Percentiles rank a stretch among this genome's conserved stretches.
phyloP scores from a whole-genome alignment of 2,888 invertebrate genomes.

The Troides helena region DNA sequence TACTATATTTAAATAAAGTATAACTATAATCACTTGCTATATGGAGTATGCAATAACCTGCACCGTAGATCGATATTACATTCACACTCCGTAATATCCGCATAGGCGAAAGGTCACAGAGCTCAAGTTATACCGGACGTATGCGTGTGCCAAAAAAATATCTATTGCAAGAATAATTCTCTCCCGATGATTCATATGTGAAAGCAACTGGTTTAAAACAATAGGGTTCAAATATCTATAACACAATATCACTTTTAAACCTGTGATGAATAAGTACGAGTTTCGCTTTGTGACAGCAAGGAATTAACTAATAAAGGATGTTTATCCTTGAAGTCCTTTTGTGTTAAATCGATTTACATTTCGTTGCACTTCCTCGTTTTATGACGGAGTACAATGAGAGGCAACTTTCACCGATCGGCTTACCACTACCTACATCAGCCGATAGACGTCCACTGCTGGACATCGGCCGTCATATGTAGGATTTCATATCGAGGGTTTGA shows the following conservation, averaged over 20 bases:
- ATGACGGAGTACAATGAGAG: not conserved
- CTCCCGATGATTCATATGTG: conserved; percentile 28
- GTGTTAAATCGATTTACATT: conserved; percentile 15
- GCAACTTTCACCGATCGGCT: conserved; percentile 17
- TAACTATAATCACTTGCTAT: no score
- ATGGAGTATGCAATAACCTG: no score
- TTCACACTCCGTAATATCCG: not conserved
- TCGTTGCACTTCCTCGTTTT: conserved; percentile 10
- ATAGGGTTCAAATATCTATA: conserved; percentile 13
- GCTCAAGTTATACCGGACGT: conserved; percentile 13
- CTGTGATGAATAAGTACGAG: not conserved
- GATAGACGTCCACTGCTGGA: no score
- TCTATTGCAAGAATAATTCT: conserved; percentile 7
- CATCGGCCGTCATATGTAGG: no score
- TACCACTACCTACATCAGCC: no score
- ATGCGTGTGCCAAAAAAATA: conserved; percentile 1
- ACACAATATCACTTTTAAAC: not conserved
- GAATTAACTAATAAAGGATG: not conserved
- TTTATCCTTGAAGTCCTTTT: conserved; percentile 8
- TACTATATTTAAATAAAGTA: no score
- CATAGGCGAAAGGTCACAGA: not conserved
- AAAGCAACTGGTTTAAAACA: conserved; percentile 31
- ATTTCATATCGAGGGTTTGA: no score
- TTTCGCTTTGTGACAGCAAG: not conserved
- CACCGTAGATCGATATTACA: no score